phyloP scores from a whole-genome alignment of 2,888 invertebrate genomes.

The Callyntrura sp. region DNA sequence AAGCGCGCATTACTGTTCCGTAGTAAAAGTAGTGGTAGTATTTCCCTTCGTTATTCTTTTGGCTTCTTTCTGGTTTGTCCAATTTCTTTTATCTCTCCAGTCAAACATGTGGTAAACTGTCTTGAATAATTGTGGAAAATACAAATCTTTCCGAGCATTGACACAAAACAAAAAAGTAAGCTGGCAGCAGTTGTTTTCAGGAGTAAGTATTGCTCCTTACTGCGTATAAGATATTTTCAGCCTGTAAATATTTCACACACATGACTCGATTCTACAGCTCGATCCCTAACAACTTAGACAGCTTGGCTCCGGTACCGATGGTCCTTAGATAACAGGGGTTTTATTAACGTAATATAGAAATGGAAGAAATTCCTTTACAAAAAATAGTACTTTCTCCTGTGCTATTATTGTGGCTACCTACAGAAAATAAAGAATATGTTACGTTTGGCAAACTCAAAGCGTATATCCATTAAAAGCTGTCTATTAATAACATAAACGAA shows the following conservation, averaged over 20 bases:
- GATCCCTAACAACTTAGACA: slow-evolving; percentile 47
- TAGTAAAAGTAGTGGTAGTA: too few relatives aligned
- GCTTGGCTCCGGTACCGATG: slow-evolving; percentile 44
- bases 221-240: background rate
- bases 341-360: slow-evolving; percentile 15
- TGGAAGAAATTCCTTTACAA: background rate
- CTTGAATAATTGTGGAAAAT: slow-evolving; percentile 44
- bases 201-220: background rate
- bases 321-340: slow-evolving; percentile 17
- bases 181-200: background rate
- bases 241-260: background rate
- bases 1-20: too few relatives aligned
- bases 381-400: slow-evolving; percentile 5
- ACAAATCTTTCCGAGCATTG: slow-evolving; percentile 31
- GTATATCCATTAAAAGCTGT: background rate
- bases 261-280: background rate
- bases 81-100: background rate
- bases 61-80: background rate
- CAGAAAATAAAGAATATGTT: too few relatives aligned
- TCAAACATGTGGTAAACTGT: background rate
- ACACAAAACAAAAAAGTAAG: background rate
- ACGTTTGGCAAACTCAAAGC: too few relatives aligned
- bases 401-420: too few relatives aligned
- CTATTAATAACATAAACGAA: too few relatives aligned
- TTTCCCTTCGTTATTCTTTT: background rate